Conservation (phyloP, 2,797 vertebrate species). For the Ceryle rudis region DNA sequence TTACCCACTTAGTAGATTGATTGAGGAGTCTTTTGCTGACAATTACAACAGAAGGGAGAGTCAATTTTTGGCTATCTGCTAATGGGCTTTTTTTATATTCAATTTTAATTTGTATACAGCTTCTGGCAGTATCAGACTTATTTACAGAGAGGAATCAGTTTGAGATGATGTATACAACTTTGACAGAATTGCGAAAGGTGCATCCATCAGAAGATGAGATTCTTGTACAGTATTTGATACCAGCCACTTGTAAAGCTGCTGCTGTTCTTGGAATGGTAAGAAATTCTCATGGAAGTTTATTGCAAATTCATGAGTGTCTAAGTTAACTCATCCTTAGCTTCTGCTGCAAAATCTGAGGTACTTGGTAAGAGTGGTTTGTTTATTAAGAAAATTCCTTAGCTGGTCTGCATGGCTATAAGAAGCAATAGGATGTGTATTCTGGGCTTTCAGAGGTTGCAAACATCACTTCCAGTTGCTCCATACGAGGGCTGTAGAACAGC, state of each 20-base stretch:
- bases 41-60: neutral
- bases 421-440: neutral
- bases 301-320: neutral
- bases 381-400: neutral
- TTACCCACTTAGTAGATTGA: neutral
- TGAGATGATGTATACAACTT: conserved; percentile 95
- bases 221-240: conserved; percentile 94
- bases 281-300: neutral
- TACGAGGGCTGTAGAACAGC: neutral
- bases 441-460: neutral
- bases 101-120: conserved; percentile 74
- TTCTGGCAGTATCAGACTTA: conserved; percentile 96
- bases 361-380: neutral
- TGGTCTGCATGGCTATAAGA: neutral
- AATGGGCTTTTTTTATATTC: neutral
- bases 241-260: conserved; percentile 96
- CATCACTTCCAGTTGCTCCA: neutral
- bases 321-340: neutral
- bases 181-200: conserved; percentile 92
- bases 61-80: neutral
- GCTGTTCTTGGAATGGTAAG: conserved; percentile 98
- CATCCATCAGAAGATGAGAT: conserved; percentile 97
- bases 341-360: neutral
- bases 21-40: neutral
- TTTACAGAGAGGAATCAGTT: conserved; percentile 99